Conservation (phyloP, 2,113 vertebrate genomes). For the Microcebus tavaratra region DNA sequence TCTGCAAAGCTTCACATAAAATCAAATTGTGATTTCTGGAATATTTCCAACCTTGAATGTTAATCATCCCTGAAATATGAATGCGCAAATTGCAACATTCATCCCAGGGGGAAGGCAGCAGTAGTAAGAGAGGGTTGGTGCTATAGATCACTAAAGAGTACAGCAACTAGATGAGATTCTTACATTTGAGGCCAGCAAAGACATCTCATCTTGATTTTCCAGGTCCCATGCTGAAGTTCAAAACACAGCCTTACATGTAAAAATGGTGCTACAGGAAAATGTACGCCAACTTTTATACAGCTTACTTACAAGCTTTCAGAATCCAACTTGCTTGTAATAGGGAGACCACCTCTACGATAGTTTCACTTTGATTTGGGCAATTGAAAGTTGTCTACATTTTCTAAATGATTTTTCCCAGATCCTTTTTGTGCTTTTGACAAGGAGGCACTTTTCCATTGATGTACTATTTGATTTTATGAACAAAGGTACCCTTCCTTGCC, state of each 20-base stretch:
- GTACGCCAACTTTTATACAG: not conserved
- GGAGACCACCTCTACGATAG: not conserved
- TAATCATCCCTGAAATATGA: not conserved
- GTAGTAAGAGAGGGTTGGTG: not conserved
- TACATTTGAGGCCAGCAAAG: not conserved
- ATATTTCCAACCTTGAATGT: not conserved
- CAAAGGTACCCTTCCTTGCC: slow-evolving; percentile 27
- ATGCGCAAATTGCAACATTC: not conserved
- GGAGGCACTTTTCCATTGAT: not conserved
- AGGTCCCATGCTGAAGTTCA: not conserved
- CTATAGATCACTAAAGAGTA: too few species aligned
- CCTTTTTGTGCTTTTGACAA: slow-evolving; percentile 11
- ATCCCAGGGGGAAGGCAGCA: not conserved
- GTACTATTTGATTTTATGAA: slow-evolving; percentile 38
- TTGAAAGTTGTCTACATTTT: not conserved
- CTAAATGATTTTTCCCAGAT: slow-evolving; percentile 29
- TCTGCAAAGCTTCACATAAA: slow-evolving; percentile 4
- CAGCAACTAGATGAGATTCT: not conserved
- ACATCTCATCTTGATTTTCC: not conserved
- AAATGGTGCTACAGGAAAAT: not conserved
- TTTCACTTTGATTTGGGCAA: not conserved
- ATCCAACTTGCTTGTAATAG: not conserved
- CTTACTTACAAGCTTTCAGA: not conserved
- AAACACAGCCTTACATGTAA: not conserved
- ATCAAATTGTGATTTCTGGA: not conserved